Base-by-base conservation (phyloP, 2,888 invertebrate species). In the Baronia brevicornis region DNA sequence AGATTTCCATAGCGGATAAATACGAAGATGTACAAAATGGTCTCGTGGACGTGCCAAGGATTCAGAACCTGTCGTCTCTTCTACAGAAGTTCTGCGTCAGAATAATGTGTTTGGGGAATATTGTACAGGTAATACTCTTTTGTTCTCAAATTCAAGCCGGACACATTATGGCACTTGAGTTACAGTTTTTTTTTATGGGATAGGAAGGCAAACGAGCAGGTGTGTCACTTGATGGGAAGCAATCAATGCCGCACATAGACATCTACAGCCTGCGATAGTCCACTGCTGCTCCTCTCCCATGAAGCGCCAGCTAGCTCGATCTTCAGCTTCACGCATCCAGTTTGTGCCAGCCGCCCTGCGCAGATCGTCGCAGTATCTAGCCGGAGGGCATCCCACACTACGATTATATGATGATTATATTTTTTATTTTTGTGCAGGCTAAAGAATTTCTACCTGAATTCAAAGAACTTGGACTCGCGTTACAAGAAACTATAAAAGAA, bases 1-100 rank as follows among this genome's bases (percentile, higher is more conserved):
- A 79, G 78, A 38, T 78, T 10, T 59, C 68, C 0, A 44, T 74
- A 23, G 60, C 68, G 0, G 69, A 72, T 1, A 41, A 51, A 0
- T 50, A 75, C 34, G 46, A 51, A 6, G 50, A 48, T 0, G 27
- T 57, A 0, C 65, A 46, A 18, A 44, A 52, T 1, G 79, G 78
- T 0, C 35, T 68, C 4, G 58, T 64, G 1, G 73, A 79, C 35
- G 57, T 63, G 1, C 38, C 45, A 0, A 56, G 59, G 14, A 42
- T 73, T 2, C 55, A 58, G 25, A 59, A 53, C 25, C 28, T 54
- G 2, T 41, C 60, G 0, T 56, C 46, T 1, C 33, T 52, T 0
- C 39, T 66, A 0, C 64, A 69, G 28, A 64, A 66, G 11, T 51
- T 53, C 0, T 73, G 73, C 38, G 51, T 66, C 31, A 46, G 54